Base-by-base conservation (phyloP, 2,797 vertebrate species). In the Danio aesculapii region DNA sequence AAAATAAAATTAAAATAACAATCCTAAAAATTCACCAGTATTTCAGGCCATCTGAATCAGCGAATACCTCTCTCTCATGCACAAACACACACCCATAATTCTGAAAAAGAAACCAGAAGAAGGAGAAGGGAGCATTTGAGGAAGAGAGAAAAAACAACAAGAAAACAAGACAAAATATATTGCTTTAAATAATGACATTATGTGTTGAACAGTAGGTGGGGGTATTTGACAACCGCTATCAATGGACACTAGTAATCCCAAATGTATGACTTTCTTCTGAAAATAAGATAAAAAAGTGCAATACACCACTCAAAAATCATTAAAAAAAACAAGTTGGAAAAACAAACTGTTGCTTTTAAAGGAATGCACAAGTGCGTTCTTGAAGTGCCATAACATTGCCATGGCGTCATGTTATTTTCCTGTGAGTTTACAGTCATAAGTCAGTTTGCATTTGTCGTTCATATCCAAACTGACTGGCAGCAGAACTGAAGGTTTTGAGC, bases 171-270 rank as follows among this genome's bases (percentile, higher is more conserved):
- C 8, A 68, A 52, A 39, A 30, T 1, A 4, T 6, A 69, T 69
- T 19, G 46, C 8, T 5, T 16, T 39, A 30, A 47, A 30, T 52
- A 52, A 69, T 11, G 49, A 52, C 67, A 39, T 50, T 13, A 50
- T 68, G 47, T 50, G 49, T 16, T 7, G 6, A 53, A 70, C 68
- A 41, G 68, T 53, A 70, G 67, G 49, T 70, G 49, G 68, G 49
- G 49, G 12, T 70, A 70, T 70, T 53, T 53, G 49, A 53, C 49
- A n/a, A 41, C 21, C 41, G 68, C 68, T 41, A 53, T 52, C n/a
- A 70, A 6, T 7, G 21, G 67, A 14, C 30, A 53, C 21, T 41
- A n/a, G 21, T 30, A 41, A 52, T 21, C 14, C 21, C 5, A 6
- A 69, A 41, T 52, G 16, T 14, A 59, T 59, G 5, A 30, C 11